Base-by-base conservation (phyloP, 2,113 vertebrate species). In the Coracopsis vasa region DNA sequence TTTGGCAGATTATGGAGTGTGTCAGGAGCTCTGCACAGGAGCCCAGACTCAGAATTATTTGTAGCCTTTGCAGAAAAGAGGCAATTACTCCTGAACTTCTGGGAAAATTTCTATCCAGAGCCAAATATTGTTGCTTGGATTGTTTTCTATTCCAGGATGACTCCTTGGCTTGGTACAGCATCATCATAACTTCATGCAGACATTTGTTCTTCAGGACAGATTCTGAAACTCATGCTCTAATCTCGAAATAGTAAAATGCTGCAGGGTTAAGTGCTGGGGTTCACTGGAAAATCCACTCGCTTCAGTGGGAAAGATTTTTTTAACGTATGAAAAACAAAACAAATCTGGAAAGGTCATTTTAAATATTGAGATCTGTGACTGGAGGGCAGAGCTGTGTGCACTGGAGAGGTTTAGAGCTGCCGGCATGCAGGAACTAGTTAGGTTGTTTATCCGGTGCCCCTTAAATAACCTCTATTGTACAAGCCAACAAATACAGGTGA, bases 161-260 rank as follows among this genome's bases (percentile, higher is more conserved):
- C 84, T 97, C 80, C 61, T 10, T 35, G 75, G 29, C 86, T 91
- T 33, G 3, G 78, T 65, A 12, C 50, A 44, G 37, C 39, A 31
- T 95, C 86, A 79, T 33, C 53, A 1, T 11, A 85, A 51, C 51
- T 87, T 72, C 61, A 4, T 91, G 84, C 41, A 73, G 85, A 65
- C 58, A 93, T 92, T 95, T 94, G 51, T 82, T 80, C 66, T 29
- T 75, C 61, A 29, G 81, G 74, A 82, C 25, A 45, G 67, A 61
- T 61, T 84, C 72, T 81, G 73, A 84, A 95, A 71, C 74, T 65
- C 60, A 0, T 71, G 45, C 83, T 91, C 20, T 37, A 28, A 81
- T 58, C 95, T 95, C 3, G 65, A 95, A 97, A 97, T 96, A 97
- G 94, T 64, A 94, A 94, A 96, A 84, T 10, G 89, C 84, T 89